Evolutionary conservation across 2,113 vertebrate species (phyloP).

Genomic region (Chascanopsetta lugubris): DNA sequence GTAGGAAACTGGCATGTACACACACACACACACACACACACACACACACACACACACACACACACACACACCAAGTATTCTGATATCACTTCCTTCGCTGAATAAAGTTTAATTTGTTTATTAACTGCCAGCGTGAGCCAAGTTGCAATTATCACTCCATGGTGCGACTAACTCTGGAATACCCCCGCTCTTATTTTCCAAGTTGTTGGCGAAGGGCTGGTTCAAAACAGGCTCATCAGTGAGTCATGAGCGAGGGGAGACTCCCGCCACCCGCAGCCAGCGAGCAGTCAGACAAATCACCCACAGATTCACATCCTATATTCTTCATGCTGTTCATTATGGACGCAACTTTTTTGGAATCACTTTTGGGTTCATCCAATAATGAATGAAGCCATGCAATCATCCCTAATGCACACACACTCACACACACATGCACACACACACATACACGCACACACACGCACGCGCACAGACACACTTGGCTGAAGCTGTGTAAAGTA

Average conservation of each 20-base stretch:
- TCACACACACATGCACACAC: conserved; percentile 7
- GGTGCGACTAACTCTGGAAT: conserved; percentile 63
- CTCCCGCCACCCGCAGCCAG: conserved; percentile 55
- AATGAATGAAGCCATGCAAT: conserved; percentile 43
- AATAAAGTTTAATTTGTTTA: conserved; percentile 43
- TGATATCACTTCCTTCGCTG: conserved; percentile 55
- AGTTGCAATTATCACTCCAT: conserved; percentile 65
- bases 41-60: conserved; percentile 5
- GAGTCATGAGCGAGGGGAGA: conserved; percentile 62
- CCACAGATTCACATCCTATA: conserved; percentile 10
- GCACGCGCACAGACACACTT: conserved; percentile 19
- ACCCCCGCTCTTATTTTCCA: conserved; percentile 63
- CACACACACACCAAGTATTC: conserved; percentile 17
- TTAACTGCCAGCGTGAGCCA: conserved; percentile 41
- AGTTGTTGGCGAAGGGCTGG: conserved; percentile 39
- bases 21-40: conserved; percentile 14
- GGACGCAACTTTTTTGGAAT: conserved; percentile 30
- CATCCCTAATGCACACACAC: conserved; percentile 14
- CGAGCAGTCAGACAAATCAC: conserved; percentile 40
- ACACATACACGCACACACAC: conserved; percentile 2
- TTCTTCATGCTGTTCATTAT: conserved; percentile 24
- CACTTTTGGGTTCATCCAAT: conserved; percentile 16
- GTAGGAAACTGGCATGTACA: conserved; percentile 46
- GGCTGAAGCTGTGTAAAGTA: conserved; percentile 32
- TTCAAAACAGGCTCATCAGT: conserved; percentile 57